Percentiles rank a stretch among this genome's conserved stretches.
These are phyloP conservation scores for Tiliacea citrago DNA, from an alignment of 2,888 invertebrate species.

Conservation along the genomic window DNA sequence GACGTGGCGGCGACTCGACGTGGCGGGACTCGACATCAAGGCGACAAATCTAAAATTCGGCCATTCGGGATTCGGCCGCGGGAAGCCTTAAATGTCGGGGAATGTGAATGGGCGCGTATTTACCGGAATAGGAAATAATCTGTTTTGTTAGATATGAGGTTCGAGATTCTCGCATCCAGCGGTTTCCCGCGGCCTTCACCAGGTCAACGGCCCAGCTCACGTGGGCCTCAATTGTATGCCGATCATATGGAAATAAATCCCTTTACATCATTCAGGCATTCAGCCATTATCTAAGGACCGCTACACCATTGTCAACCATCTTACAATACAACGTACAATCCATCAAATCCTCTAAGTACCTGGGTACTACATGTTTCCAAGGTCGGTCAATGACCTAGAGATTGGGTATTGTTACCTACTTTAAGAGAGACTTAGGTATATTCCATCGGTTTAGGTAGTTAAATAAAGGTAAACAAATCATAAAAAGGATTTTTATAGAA, in stretches of 20 bases:
- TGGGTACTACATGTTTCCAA: constrained; percentile 5
- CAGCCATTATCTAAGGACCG: constrained; percentile 19
- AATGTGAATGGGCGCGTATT: too few relatives aligned
- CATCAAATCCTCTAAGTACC: constrained; percentile 23
- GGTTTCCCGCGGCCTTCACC: not conserved
- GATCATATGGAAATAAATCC: constrained; percentile 5
- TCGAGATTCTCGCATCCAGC: not conserved
- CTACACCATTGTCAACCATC: constrained; percentile 26
- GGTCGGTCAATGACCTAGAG: constrained; percentile 5
- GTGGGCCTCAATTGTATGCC: not conserved
- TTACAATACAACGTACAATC: constrained; percentile 38
- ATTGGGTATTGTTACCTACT: constrained; percentile 5
- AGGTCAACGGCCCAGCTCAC: not conserved
- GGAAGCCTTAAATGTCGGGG: too few relatives aligned
- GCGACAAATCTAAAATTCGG: too few relatives aligned
- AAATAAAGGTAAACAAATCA: too few relatives aligned
- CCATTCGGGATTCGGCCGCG: too few relatives aligned
- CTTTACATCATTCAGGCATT: constrained; percentile 25
- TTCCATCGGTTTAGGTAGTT: too few relatives aligned
- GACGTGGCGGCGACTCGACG: too few relatives aligned
- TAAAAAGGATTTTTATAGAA: too few relatives aligned
- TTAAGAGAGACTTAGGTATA: not conserved
- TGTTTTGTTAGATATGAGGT: too few relatives aligned
- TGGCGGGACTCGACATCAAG: too few relatives aligned
- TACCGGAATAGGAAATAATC: too few relatives aligned